A percentile compares a stretch with the other conserved stretches of the same genome.
These are phyloP conservation scores for Calameuta idolon DNA, from an alignment of 2,888 invertebrate genomes.

Conservation along the genomic window DNA sequence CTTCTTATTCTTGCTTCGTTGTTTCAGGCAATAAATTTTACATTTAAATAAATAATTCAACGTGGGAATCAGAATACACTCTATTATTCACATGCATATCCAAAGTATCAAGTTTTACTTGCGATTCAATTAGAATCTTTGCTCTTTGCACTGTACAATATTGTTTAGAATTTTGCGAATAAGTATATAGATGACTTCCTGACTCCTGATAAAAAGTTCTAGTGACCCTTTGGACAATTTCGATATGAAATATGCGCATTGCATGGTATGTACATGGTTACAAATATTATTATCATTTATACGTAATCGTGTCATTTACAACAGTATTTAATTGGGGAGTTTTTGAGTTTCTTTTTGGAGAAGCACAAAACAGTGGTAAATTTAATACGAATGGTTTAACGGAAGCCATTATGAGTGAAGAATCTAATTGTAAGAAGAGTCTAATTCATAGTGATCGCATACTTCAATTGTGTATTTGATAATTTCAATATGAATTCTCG, in stretches of 20 bases:
- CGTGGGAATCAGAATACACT: background rate
- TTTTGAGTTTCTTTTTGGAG: background rate
- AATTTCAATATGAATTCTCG: background rate
- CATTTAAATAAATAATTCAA: background rate
- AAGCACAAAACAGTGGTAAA: no score
- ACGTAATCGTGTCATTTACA: background rate
- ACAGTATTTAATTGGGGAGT: background rate
- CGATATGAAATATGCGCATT: background rate
- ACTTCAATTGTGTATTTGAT: background rate
- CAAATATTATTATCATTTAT: background rate
- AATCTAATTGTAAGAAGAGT: background rate
- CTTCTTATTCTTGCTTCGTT: background rate
- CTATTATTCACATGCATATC: background rate
- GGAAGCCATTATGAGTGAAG: background rate
- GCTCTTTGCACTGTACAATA: background rate
- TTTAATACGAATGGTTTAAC: background rate
- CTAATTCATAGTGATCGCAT: background rate
- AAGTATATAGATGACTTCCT: background rate
- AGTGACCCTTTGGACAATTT: background rate
- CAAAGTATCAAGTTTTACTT: background rate
- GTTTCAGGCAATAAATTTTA: background rate
- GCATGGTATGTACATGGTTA: background rate
- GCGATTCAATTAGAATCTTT: background rate
- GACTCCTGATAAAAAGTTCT: background rate
- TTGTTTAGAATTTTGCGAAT: background rate